Base-by-base conservation (phyloP, 2,888 invertebrate genomes). In the Congeria kusceri region DNA sequence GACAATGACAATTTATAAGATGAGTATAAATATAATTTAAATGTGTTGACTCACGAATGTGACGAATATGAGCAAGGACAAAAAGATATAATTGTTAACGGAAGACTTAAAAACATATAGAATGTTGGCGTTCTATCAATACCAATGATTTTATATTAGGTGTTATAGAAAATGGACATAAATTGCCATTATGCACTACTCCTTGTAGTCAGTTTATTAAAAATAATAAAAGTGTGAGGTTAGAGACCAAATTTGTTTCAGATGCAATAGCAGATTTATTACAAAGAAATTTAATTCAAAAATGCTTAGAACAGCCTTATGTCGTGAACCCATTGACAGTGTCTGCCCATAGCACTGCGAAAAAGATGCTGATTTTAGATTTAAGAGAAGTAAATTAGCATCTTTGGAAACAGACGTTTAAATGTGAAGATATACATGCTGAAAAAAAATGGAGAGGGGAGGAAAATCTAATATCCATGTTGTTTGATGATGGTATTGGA, bases 41-140 rank as follows among this genome's bases (percentile, higher is more conserved):
- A 47, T 44, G 27, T 44, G 23, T 71, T 75, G 46, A 67, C 71
- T 13, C 57, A 65, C 39, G 59, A 80, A 28, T 76, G 59, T 72
- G 76, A 46, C 28, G 76, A n/a, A n/a, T 72, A 76, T 46, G 65
- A 80, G 32, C 63, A 80, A 47, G 62, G 67, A 23, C 66, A 58
- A 32, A 63, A 71, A 46, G 27, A 72, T 3, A 71, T 77, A 32
- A 56, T 72, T 32, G 74, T 81, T 11, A 32, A 81, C 58, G 46
- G 74, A 39, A 11, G 53, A 68, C 32, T 61, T 69, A 49, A 71
- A 39, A 53, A 29, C 11, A 67, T 56, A 25, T 58, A 59, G n/a
- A 28, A 63, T 44, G 44, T 64, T 47, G 64, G 64, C 47, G 25
- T 9, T 57, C 23, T 71, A 74, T 71, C 23, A 62, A 65, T 44